These are phyloP conservation scores for Caenorhabditis sp. DNA, from an alignment of 2,888 invertebrate species.

Conservation along the genomic window DNA sequence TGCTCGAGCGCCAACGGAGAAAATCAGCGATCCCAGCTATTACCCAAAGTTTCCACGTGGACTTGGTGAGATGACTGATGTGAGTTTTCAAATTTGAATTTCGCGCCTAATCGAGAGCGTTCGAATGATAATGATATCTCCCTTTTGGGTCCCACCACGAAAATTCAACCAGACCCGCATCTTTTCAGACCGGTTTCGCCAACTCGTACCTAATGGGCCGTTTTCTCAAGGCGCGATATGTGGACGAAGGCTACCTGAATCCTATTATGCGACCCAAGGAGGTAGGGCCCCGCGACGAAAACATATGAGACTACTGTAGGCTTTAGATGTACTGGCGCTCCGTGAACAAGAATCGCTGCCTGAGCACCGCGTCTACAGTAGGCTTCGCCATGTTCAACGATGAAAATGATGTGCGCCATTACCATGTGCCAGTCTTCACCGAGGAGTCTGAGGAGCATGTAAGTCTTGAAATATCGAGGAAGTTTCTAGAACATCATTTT, in stretches of 20 bases:
- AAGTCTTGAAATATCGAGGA: background rate
- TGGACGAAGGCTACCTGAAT: constrained; percentile 43
- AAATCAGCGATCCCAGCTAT: constrained; percentile 28
- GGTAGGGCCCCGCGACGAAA: background rate
- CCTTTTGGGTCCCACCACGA: background rate
- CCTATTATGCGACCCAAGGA: constrained; percentile 21
- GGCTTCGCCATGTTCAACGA: constrained; percentile 59
- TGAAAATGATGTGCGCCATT: constrained; percentile 1
- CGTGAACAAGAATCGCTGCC: constrained; percentile 53
- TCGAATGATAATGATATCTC: constrained; percentile 8
- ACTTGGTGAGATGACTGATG: constrained; percentile 60
- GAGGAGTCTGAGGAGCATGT: constrained; percentile 42
- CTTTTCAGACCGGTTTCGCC: constrained; percentile 60
- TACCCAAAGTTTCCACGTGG: constrained; percentile 38
- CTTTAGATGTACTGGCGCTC: constrained; percentile 64
- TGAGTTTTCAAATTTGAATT: constrained; percentile 22
- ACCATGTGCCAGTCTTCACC: constrained; percentile 50
- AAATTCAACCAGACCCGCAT: background rate
- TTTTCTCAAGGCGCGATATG: constrained; percentile 41
- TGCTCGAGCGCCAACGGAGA: constrained; percentile 56
- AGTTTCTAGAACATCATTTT: background rate
- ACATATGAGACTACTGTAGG: too few relatives aligned
- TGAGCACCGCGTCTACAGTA: constrained; percentile 55
- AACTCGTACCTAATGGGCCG: constrained; percentile 52
- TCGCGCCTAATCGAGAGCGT: constrained; percentile 4